Percentiles rank a stretch among this genome's conserved stretches.
Evolutionary conservation across 2,797 vertebrate genomes (phyloP).

Genomic region (Benthosema pterotum): DNA sequence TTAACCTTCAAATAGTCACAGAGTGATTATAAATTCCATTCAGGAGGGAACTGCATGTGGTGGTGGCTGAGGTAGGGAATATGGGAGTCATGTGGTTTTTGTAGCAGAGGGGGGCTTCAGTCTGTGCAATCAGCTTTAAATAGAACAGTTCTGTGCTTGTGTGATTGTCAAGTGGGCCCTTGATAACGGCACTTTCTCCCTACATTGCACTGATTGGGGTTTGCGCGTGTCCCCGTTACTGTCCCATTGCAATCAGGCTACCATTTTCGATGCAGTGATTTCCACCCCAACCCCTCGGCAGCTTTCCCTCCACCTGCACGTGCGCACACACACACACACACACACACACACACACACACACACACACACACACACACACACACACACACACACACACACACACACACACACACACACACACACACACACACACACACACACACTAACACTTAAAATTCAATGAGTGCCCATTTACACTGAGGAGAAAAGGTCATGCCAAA

Average conservation of each 20-base stretch:
- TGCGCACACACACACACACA: neutral
- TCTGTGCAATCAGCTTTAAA: conserved; percentile 97
- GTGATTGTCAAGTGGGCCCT: conserved; percentile 98
- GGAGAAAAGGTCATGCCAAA: conserved; percentile 80
- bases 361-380: neutral
- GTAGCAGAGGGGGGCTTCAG: conserved; percentile 65
- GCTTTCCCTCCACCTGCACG: neutral
- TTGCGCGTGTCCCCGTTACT: conserved; percentile 84
- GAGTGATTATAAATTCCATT: conserved; percentile 95
- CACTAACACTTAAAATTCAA: conserved; percentile 58
- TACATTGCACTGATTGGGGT: conserved; percentile 89
- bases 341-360: neutral
- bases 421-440: neutral
- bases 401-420: neutral
- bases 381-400: neutral
- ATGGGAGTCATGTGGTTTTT: conserved; percentile 65
- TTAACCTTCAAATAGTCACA: conserved; percentile 85
- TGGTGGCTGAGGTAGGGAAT: conserved; percentile 50
- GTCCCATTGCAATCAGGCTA: conserved; percentile 90
- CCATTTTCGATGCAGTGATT: conserved; percentile 87
- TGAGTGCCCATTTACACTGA: conserved; percentile 69
- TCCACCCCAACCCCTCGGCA: conserved; percentile 56
- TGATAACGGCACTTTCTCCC: conserved; percentile 90
- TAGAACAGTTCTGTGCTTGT: conserved; percentile 94
- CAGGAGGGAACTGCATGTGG: conserved; percentile 81